phyloP scores from a whole-genome alignment of 2,113 vertebrate genomes.

The Tauraco erythrolophus region DNA sequence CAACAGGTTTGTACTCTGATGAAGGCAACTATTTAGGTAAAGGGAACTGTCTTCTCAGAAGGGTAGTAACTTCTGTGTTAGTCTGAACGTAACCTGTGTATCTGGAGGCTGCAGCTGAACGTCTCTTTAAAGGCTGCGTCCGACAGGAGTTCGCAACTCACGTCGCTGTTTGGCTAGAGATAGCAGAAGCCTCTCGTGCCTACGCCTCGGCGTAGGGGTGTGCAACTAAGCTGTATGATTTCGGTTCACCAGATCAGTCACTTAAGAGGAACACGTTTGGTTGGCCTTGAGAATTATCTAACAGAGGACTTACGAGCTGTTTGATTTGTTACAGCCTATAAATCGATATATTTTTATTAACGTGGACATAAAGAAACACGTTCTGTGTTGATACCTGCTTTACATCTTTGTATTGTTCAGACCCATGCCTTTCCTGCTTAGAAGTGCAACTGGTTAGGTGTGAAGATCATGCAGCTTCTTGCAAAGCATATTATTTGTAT shows the following conservation, averaged over 20 bases:
- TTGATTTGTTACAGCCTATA: not conserved
- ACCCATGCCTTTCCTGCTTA: not conserved
- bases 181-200: not conserved
- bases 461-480: constrained; percentile 11
- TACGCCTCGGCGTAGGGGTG: accelerated
- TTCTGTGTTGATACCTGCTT: not conserved
- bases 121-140: not conserved
- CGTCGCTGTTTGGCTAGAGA: accelerated
- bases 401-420: not conserved
- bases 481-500: not conserved
- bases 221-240: not conserved
- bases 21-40: not conserved
- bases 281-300: not conserved
- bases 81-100: not conserved
- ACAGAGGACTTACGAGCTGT: not conserved
- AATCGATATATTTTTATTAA: not conserved
- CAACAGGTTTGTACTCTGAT: constrained; percentile 85
- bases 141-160: accelerated
- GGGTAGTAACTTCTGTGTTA: accelerated
- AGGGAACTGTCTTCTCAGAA: not conserved
- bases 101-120: not conserved
- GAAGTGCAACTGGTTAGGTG: not conserved
- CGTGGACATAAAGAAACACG: accelerated
- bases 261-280: not conserved
- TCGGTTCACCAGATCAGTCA: not conserved